Base-by-base conservation (phyloP, 2,888 invertebrate species). In the Leptopilina syphax region DNA sequence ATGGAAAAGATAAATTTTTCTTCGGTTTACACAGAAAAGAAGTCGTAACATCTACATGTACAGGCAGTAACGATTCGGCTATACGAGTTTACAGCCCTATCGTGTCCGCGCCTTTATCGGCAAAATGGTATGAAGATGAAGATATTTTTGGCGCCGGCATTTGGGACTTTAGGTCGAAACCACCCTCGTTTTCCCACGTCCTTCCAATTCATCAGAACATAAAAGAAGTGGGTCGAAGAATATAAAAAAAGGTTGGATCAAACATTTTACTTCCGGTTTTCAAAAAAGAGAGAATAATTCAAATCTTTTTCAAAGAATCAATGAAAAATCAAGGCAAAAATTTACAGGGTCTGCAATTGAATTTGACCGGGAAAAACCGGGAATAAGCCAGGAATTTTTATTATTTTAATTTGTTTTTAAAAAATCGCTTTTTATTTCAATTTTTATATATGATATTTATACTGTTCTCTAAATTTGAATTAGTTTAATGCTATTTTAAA, bases 131-230 rank as follows among this genome's bases (percentile, higher is more conserved):
- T 81, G 84, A 85, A 85, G 85, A 88, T 86, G 87, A 87, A 87
- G 88, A 89, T 87, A 86, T 86, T 90, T 89, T 90, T 85, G 89
- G 89, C 90, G 89, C 89, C 90, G 34, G 34, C 57, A 27, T 73
- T 57, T 73, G 13, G 73, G n/a, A 73, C 54, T 73, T 73, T 41
- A 57, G 41, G 73, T n/a, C 57, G 57, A 73, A 73, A 10, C 73
- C 54, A 70, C 54, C 70, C 70, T 54, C 34, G 57, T 57, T 73
- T 57, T 73, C 73, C 73, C 73, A 73, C 73, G 73, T 57, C 27
- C 57, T 57, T 34, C n/a, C 9, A 57, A 73, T 73, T 57, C 57
- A 80, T 68, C 70, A 50, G 78, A 73, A 77, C 77, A 80, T 77
- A 82, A 80, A 79, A 77, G 76, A 80, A 76, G 78, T 78, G 79